Conservation (phyloP, 2,888 invertebrate genomes). For the Dioctria rufipes region DNA sequence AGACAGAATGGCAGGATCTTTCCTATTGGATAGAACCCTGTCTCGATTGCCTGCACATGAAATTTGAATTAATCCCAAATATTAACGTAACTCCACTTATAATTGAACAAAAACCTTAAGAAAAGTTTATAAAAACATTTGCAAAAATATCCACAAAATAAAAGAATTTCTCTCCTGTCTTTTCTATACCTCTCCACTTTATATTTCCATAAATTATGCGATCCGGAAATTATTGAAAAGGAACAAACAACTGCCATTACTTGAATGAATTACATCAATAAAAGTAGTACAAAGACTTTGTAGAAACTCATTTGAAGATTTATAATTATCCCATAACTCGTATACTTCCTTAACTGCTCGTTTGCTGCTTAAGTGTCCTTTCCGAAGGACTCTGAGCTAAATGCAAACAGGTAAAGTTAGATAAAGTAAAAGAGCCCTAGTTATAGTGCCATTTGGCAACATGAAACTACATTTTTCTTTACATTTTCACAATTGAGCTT, state of each 20-base stretch:
- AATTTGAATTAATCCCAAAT: background rate
- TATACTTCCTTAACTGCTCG: background rate
- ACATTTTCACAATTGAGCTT: slow-evolving; percentile 26
- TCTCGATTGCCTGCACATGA: background rate
- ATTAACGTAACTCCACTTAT: background rate
- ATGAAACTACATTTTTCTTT: slow-evolving; percentile 14
- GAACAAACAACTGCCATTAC: slow-evolving; percentile 29
- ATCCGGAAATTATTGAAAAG: slow-evolving; percentile 16
- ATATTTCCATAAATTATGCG: slow-evolving; percentile 15
- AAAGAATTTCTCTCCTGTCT: too few relatives aligned
- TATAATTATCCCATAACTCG: slow-evolving; percentile 14
- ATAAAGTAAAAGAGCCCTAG: background rate
- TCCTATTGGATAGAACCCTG: too few relatives aligned
- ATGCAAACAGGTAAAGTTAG: slow-evolving; percentile 17
- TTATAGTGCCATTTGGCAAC: slow-evolving; percentile 16
- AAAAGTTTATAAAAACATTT: background rate
- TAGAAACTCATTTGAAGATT: slow-evolving; percentile 32
- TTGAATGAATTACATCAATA: slow-evolving; percentile 21
- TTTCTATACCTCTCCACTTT: background rate
- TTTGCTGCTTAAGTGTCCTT: background rate
- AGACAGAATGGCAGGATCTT: too few relatives aligned
- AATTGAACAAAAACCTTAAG: background rate
- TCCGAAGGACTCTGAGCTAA: background rate
- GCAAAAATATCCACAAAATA: too few relatives aligned
- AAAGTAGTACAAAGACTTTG: slow-evolving; percentile 23